These are phyloP conservation scores for Triops cancriformis DNA, from an alignment of 1,140 invertebrate genomes.

Conservation along the genomic window DNA sequence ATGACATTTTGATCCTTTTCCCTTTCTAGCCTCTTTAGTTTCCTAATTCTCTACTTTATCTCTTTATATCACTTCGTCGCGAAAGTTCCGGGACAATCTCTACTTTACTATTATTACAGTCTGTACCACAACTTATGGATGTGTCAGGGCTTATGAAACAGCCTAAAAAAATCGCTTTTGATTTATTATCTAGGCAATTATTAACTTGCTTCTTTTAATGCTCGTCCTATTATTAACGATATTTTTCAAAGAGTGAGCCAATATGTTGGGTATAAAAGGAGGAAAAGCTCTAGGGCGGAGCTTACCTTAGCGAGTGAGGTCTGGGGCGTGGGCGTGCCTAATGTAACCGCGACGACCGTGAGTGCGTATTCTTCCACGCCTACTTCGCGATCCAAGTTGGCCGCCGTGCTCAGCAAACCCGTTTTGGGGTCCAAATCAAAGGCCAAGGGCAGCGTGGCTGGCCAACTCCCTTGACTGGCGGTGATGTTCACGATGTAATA, in stretches of 20 bases:
- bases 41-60: background rate
- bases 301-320: slow-evolving; percentile 60
- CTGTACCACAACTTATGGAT: too few species aligned
- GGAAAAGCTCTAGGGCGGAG: background rate
- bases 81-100: too few species aligned
- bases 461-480: slow-evolving; percentile 51
- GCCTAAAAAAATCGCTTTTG: too few species aligned
- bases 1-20: background rate
- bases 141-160: too few species aligned
- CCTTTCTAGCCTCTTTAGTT: background rate
- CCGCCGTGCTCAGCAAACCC: slow-evolving; percentile 78
- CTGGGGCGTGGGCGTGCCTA: slow-evolving; percentile 49
- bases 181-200: too few species aligned
- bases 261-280: too few species aligned
- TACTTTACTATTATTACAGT: too few species aligned
- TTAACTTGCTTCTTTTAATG: too few species aligned
- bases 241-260: too few species aligned
- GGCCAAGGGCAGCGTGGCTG: slow-evolving; percentile 58
- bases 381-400: slow-evolving; percentile 71
- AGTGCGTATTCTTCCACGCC: slow-evolving; percentile 67
- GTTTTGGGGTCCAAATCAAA: slow-evolving; percentile 79
- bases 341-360: slow-evolving; percentile 69
- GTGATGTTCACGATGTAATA: slow-evolving; percentile 91
- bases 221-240: too few species aligned
- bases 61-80: too few species aligned